Evolutionary conservation across 1,140 invertebrate genomes (phyloP), one percentile per base, ranked within the genome.

Genomic region (Hypothenemus hampei): DNA sequence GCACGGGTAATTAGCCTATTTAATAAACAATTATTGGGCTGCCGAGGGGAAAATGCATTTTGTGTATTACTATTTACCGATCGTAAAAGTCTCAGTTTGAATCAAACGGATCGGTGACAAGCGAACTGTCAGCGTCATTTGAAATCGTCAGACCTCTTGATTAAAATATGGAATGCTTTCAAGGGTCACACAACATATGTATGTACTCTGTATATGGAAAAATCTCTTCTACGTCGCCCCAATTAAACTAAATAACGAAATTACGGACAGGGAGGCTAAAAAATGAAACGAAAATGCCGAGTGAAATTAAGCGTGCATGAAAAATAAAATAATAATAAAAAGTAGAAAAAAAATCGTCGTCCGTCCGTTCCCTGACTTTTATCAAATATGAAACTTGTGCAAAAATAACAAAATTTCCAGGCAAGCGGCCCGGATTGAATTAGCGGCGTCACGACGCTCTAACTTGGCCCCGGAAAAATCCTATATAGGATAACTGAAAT

Each of bases 371-470:
- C n/a, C n/a, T n/a, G 26, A 41, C 39, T 53, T 53, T 53, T 53
- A 53, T 53, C 51, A 53, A 53, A 53, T 53, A 53, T 53, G 45
- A 53, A 53, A 53, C 51, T 44, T 53, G 16, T 46, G 51, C 20
- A 53, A 53, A 53, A 53, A 53, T 53, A 53, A 53, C 51, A 45
- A 35, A 44, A 53, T 53, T 53, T 46, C 39, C 15, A 22, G 35
- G 40, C 36, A 52, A 44, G 37, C 51, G 33, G 48, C 51, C 40
- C 40, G 36, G 51, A 53, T 53, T 53, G 51, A 53, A 53, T 53
- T 53, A 53, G 51, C 29, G 40, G 40, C 51, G 51, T 46, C 51
- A 46, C 23, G 41, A 53, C 35, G 48, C 48, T n/a, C n/a, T 45
- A 53, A 53, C 40, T 45, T 40, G 41, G n/a, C 29, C 19, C 21